Conservation (phyloP, 2,797 vertebrate species). For the Cacajao melanocephalus region DNA sequence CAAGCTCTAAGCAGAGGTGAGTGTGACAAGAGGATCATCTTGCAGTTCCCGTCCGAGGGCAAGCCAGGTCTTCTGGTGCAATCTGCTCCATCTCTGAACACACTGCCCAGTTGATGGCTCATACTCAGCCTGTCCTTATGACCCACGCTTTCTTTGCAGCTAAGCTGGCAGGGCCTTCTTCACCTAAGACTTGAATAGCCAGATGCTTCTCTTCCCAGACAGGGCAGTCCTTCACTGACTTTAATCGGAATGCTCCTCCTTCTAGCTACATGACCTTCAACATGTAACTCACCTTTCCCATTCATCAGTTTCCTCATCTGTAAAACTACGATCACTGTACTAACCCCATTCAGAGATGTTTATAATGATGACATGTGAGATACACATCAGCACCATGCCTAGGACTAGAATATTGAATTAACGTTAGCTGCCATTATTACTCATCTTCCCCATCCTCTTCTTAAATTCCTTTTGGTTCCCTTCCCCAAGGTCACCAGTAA, state of each 20-base stretch:
- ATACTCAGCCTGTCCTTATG: neutral
- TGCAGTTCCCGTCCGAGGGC: neutral
- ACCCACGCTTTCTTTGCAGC: neutral
- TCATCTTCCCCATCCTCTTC: neutral
- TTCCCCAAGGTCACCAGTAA: neutral
- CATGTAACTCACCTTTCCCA: neutral
- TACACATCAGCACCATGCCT: neutral
- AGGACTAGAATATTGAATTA: neutral
- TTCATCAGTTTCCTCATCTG: neutral
- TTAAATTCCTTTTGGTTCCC: neutral
- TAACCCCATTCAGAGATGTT: neutral
- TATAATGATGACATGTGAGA: neutral
- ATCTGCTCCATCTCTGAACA: neutral
- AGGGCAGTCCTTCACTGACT: neutral
- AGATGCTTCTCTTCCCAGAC: neutral
- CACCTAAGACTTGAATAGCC: neutral
- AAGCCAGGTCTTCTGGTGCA: neutral
- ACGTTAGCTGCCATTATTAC: too few species aligned
- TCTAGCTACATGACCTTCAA: neutral
- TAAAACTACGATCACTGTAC: neutral
- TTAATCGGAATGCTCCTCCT: neutral
- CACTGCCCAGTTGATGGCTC: neutral
- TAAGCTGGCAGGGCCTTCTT: neutral
- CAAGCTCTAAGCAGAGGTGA: neutral
- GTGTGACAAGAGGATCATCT: neutral